Percentiles rank a stretch among this genome's conserved stretches.
Conservation (phyloP, 2,113 vertebrate species). For the Arothron firmamentum region DNA sequence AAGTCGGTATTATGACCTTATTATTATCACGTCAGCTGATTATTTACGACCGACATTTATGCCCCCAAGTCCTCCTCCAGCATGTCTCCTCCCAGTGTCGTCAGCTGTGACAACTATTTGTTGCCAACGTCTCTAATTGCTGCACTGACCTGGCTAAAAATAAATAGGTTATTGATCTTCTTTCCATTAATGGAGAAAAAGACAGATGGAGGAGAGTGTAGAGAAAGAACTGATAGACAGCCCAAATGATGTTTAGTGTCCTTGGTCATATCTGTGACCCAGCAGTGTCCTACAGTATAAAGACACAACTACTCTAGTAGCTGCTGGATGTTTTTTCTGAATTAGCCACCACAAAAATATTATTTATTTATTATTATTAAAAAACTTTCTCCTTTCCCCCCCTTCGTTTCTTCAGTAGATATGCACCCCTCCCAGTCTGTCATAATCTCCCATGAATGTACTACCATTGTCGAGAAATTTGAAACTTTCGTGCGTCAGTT, state of each 20-base stretch:
- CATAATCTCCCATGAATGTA: too few relatives aligned
- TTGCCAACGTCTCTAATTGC: conserved; percentile 39
- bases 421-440: too few relatives aligned
- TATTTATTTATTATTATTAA: too few relatives aligned
- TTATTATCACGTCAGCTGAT: conserved; percentile 10
- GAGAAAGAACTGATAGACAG: conserved; percentile 18
- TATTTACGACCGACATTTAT: neutral
- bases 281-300: conserved; percentile 10
- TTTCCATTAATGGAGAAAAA: neutral
- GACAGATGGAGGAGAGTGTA: neutral
- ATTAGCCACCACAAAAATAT: too few relatives aligned
- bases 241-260: conserved; percentile 21
- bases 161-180: conserved; percentile 43
- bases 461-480: too few relatives aligned
- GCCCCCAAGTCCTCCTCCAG: conserved; percentile 23
- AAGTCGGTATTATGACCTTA: neutral
- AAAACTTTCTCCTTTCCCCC: too few relatives aligned
- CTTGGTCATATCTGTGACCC: conserved; percentile 23
- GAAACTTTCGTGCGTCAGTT: too few relatives aligned
- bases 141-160: conserved; percentile 31
- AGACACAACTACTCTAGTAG: conserved; percentile 16
- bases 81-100: conserved; percentile 11
- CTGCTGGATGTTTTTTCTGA: too few relatives aligned
- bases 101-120: conserved; percentile 25
- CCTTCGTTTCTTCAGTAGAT: too few relatives aligned